A percentile compares a stretch with the other conserved stretches of the same genome.
Evolutionary conservation across 2,888 invertebrate species (phyloP).

Genomic region (Drosophila infuscata): DNA sequence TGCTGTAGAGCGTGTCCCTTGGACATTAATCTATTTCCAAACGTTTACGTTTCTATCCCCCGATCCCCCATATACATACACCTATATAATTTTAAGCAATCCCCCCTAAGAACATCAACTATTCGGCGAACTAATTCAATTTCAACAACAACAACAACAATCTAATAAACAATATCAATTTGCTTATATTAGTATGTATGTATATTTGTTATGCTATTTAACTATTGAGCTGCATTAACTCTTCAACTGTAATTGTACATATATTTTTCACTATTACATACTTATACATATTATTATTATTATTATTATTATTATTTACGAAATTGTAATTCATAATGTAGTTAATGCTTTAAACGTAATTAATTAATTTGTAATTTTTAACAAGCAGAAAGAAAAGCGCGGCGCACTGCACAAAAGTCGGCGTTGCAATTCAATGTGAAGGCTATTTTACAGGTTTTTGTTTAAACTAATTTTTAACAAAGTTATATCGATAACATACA

Average conservation of each 20-base stretch:
- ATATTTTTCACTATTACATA: slow-evolving; percentile 39
- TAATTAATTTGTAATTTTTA: slow-evolving; percentile 50
- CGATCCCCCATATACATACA: neutral
- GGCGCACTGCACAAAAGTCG: slow-evolving; percentile 38
- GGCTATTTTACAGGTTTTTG: slow-evolving; percentile 82
- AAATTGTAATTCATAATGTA: slow-evolving; percentile 58
- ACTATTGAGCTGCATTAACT: slow-evolving; percentile 27
- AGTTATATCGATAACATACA: slow-evolving; percentile 27
- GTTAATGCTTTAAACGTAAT: slow-evolving; percentile 55
- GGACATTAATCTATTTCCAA: slow-evolving; percentile 32
- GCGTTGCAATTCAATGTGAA: slow-evolving; percentile 71
- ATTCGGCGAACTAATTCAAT: slow-evolving; percentile 20
- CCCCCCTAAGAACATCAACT: slow-evolving; percentile 6
- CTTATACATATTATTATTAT: slow-evolving; percentile 7
- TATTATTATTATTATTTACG: slow-evolving; percentile 36
- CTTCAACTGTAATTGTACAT: slow-evolving; percentile 59
- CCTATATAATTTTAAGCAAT: slow-evolving; percentile 11
- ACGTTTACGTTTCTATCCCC: slow-evolving; percentile 26
- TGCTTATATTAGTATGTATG: slow-evolving; percentile 14
- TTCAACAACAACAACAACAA: slow-evolving; percentile 10
- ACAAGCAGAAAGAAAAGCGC: slow-evolving; percentile 49
- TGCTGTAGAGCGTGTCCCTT: slow-evolving; percentile 52
- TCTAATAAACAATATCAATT: slow-evolving; percentile 7
- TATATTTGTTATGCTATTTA: slow-evolving; percentile 44
- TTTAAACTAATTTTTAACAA: slow-evolving; percentile 68